Base-by-base conservation (phyloP, 2,797 vertebrate genomes). In the Muscicapa comitata region DNA sequence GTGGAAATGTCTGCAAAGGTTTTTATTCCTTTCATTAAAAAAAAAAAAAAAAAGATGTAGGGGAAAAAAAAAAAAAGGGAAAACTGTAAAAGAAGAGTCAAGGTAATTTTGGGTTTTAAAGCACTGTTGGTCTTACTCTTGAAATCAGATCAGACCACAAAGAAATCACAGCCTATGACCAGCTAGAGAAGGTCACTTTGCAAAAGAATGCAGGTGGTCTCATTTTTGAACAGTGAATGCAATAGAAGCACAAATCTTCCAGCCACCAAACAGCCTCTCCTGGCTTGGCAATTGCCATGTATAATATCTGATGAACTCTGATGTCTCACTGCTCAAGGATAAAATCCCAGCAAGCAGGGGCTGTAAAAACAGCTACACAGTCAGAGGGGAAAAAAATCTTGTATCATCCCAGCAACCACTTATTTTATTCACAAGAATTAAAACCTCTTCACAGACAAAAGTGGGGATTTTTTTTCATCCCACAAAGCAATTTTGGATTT, bases 191-290 rank as follows among this genome's bases (percentile, higher is more conserved):
- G 95, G 90, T 94, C 95, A 95, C 83, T 66, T 72, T 83, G 91
- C 65, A 88, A 23, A 59, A 94, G 86, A 79, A 92, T 87, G 81
- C 95, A 92, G 88, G 88, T 78, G 82, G 74, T 91, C 94, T 95
- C 68, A 55, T 93, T 88, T 95, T 90, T 91, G 82, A 93, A 47
- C 90, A 90, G 93, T 65, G 71, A 88, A 79, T 5, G 8, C 84
- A 95, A 91, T 3, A 81, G 94, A 84, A 93, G 86, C 91, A 95
- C 87, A 95, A 90, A 96, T 96, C 93, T 87, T 88, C 59, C 87
- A 86, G 77, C 71, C 82, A 83, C 85, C 47, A 65, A 94, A 85
- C 83, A 92, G 91, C 80, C 77, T 94, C 93, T 94, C 63, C 92
- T 88, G 92, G 54, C 87, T 57, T 82, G 91, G 79, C 92, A 95